Evolutionary conservation across 1,140 invertebrate species (phyloP), one percentile per base, ranked within the genome.

Genomic region (Alviniconcha marisindica): DNA sequence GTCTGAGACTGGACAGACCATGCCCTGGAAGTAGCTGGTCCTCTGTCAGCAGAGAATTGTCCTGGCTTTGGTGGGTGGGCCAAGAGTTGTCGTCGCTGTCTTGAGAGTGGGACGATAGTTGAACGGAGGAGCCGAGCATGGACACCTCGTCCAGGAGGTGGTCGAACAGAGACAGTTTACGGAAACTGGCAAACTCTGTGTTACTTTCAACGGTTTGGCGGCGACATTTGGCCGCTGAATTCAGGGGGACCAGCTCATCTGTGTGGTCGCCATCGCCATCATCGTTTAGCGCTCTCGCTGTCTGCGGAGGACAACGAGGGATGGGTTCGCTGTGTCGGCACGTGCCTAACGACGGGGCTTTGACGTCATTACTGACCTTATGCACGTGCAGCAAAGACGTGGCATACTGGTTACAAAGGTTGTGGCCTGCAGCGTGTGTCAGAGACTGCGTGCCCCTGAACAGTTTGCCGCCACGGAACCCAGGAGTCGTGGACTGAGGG

Each of bases 71-170:
- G 10, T 18, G 18, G 44, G 7, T 48, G 44, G 44, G 7, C 44
- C 44, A 48, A 18, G 44, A 48, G 7, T 21, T 40, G 69, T 40
- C 18, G 1, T 3, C 0, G 36, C n/a, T n/a, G n/a, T n/a, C n/a
- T n/a, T n/a, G n/a, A n/a, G n/a, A n/a, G n/a, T n/a, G n/a, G n/a
- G n/a, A n/a, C n/a, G n/a, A n/a, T n/a, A n/a, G n/a, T n/a, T n/a
- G n/a, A n/a, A n/a, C n/a, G n/a, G n/a, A n/a, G n/a, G n/a, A n/a
- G n/a, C n/a, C n/a, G 14, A 71, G 21, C 2, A 33, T 15, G 15
- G 69, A 31, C 69, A 71, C 69, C 24, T 71, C 36, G 7, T 71
- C 69, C 33, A 71, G 33, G 36, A 71, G 69, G 21, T 71, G 33
- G 21, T 71, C 69, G 36, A 71, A 71, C 33, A 71, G 36, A 40